Evolutionary conservation across 2,888 invertebrate species (phyloP).

Genomic region (Drosophila formosana): DNA sequence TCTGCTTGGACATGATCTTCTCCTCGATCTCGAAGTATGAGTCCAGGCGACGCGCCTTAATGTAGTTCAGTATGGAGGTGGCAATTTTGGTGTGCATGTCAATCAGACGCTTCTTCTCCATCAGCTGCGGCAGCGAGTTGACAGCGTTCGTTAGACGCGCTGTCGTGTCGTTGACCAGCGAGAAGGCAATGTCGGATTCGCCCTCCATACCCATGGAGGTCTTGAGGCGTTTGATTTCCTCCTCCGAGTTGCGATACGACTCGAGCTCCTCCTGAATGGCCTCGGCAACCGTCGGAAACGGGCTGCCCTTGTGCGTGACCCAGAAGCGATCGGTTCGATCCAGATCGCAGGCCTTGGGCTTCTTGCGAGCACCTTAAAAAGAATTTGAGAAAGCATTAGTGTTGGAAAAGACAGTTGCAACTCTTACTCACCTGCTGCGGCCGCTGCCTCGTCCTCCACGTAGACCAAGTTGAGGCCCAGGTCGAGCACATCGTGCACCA

Average conservation of each 20-base stretch:
- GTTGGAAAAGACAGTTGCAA: background rate
- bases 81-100: conserved; percentile 99
- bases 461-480: conserved; percentile 93
- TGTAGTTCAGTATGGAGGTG: conserved; percentile 94
- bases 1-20: conserved; percentile 96
- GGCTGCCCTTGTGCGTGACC: conserved; percentile 96
- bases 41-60: conserved; percentile 96
- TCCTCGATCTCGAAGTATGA: conserved; percentile 99
- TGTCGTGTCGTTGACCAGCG: conserved; percentile 96
- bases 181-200: conserved; percentile 93
- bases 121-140: conserved; percentile 96
- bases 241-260: conserved; percentile 95
- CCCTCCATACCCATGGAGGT: conserved; percentile 97
- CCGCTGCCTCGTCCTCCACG: conserved; percentile 88
- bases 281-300: conserved; percentile 97
- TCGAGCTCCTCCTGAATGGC: conserved; percentile 99
- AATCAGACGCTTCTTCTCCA: conserved; percentile 98
- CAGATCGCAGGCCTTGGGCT: conserved; percentile 95
- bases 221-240: conserved; percentile 98
- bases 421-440: conserved; percentile 68
- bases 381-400: background rate
- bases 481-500: conserved; percentile 98
- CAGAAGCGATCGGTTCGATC: conserved; percentile 96
- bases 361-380: conserved; percentile 88
- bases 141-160: conserved; percentile 97